Evolutionary conservation across 2,888 invertebrate genomes (phyloP), one percentile per base, ranked within the genome.

Genomic region (Kryphioiulus occultus): DNA sequence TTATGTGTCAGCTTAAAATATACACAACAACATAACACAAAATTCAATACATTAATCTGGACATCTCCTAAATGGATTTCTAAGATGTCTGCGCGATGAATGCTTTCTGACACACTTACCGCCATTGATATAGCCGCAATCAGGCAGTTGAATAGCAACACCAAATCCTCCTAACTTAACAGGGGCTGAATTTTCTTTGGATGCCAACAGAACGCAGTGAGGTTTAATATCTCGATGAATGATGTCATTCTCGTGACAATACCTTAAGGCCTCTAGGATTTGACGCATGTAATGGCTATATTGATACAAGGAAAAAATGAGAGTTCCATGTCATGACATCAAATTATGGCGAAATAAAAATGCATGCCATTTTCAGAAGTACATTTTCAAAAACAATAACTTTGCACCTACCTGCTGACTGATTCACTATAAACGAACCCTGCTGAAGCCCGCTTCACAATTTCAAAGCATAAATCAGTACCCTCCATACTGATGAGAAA

Each of bases 341-440:
- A 87, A 87, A 87, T 85, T 30, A 85, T 32, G 32, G 85, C 15
- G 35, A 39, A 86, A 3, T 17, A 86, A 19, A 83, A 78, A 59
- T 86, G 53, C 22, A 30, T 42, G 39, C 47, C 47, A 86, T 44
- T 35, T 84, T 19, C 53, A 85, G 44, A 85, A 47, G n/a, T 26
- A 44, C 9, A 44, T 10, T 44, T 42, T 1, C 12, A 59, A 22
- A 86, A 83, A 2, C 7, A 35, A 9, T 0, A 9, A 1, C n/a
- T n/a, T 17, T 26, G 83, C 1, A 3, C 93, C 94, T 93, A 98
- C 98, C 98, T 99, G 90, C 98, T 98, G 87, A 99, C 99, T 83
- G 99, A 98, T 94, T 99, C 99, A 91, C 99, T 99, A 93, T 99
- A 99, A 89, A 98, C 98, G 93, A 99, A 99, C 89, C 99, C 99